A percentile compares a stretch with the other conserved stretches of the same genome.
phyloP scores from a whole-genome alignment of 2,888 invertebrate genomes.

The Orchesellides sinensis region DNA sequence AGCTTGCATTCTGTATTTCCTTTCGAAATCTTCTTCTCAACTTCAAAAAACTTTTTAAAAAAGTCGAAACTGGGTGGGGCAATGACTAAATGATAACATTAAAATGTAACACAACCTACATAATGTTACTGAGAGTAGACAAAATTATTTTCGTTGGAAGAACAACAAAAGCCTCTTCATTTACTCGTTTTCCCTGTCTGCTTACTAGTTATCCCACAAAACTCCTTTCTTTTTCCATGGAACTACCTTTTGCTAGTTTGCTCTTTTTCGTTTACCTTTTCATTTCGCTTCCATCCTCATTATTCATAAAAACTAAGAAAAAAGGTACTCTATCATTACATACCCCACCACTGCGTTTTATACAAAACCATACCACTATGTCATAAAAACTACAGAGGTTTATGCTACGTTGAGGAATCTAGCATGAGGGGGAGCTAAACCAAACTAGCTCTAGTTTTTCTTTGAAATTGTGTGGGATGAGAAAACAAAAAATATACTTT shows the following conservation, averaged over 20 bases:
- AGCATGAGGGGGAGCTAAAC: background rate
- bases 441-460: constrained; percentile 19
- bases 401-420: background rate
- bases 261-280: constrained; percentile 11
- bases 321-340: constrained; percentile 47
- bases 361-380: background rate
- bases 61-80: constrained; percentile 37
- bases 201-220: constrained; percentile 12
- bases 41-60: background rate
- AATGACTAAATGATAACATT: constrained; percentile 40
- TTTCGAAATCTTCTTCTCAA: background rate
- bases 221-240: constrained; percentile 22
- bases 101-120: constrained; percentile 8
- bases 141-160: constrained; percentile 6
- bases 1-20: constrained; percentile 10
- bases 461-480: constrained; percentile 18
- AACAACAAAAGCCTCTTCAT: constrained; percentile 5
- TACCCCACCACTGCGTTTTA: background rate
- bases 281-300: constrained; percentile 8
- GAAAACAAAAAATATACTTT: constrained; percentile 1
- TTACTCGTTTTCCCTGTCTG: background rate
- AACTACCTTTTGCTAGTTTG: constrained; percentile 33
- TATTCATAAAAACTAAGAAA: background rate
- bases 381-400: background rate
- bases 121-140: background rate